These are phyloP conservation scores for Hoplostethus mediterraneus DNA, from an alignment of 2,797 vertebrate species.

Conservation along the genomic window DNA sequence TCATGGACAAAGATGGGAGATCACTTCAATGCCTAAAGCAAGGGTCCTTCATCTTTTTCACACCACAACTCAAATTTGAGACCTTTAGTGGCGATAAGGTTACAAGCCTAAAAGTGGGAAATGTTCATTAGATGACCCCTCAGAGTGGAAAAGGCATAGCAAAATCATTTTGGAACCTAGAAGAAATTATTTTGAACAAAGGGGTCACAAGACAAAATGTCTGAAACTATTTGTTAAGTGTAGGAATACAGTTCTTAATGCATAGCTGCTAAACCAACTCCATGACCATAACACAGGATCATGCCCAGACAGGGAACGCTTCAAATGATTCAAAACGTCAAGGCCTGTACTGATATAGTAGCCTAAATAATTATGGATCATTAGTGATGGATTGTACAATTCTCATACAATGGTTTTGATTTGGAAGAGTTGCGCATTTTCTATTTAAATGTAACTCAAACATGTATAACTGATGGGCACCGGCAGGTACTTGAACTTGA, in stretches of 20 bases:
- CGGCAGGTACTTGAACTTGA: slow-evolving; percentile 2
- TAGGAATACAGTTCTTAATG: background rate
- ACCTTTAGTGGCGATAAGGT: background rate
- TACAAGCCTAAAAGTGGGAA: slow-evolving; percentile 5
- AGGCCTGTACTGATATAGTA: slow-evolving; percentile 25
- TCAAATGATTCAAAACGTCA: slow-evolving; percentile 39
- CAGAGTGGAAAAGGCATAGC: slow-evolving; percentile 28
- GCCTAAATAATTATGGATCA: slow-evolving; percentile 22
- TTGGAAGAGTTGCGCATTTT: slow-evolving; percentile 33
- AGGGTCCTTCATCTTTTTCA: background rate
- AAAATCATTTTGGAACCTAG: slow-evolving; percentile 13
- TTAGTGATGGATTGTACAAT: slow-evolving; percentile 23
- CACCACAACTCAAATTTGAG: slow-evolving; percentile 9
- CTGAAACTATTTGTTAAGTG: background rate
- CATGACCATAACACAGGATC: slow-evolving; percentile 9
- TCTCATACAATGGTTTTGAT: background rate
- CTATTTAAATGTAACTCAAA: slow-evolving; percentile 20
- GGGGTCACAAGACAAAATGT: background rate
- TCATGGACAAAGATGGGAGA: background rate
- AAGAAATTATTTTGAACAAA: background rate
- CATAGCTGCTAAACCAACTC: background rate
- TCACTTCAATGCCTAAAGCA: background rate
- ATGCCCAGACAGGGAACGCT: slow-evolving; percentile 9
- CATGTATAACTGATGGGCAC: slow-evolving; percentile 26
- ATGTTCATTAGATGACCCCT: slow-evolving; percentile 19